A percentile compares a stretch with the other conserved stretches of the same genome.
Conservation (phyloP, 2,113 vertebrate genomes). For the Osmerus eperlanus region DNA sequence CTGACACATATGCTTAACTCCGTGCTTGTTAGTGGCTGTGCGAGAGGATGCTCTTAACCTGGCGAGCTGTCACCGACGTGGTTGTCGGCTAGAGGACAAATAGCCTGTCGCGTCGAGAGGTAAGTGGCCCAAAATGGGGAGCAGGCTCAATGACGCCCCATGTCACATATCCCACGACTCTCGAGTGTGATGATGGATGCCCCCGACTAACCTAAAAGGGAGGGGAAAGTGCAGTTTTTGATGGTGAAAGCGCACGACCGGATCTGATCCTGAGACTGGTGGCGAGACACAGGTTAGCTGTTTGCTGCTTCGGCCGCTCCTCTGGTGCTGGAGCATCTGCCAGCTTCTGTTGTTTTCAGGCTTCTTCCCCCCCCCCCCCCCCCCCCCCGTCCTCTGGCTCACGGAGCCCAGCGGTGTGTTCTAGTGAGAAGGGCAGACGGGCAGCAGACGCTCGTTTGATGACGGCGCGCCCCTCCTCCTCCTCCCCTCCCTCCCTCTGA, state of each 20-base stretch:
- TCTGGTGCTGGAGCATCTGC: no score
- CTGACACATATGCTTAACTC: constrained; percentile 45
- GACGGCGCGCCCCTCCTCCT: constrained; percentile 24
- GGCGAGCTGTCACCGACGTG: neutral
- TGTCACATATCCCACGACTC: neutral
- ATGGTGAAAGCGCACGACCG: no score
- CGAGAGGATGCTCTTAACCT: neutral
- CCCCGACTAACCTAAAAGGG: neutral
- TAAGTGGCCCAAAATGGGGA: neutral
- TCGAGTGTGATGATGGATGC: neutral
- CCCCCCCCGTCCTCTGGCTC: constrained; percentile 13
- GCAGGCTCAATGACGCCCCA: neutral
- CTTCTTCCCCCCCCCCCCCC: neutral
- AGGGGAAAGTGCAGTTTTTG: no score
- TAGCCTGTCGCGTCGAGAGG: constrained; percentile 8
- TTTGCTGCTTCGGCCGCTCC: no score
- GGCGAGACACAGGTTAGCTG: no score
- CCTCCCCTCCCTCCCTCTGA: constrained; percentile 28
- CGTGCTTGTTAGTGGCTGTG: neutral
- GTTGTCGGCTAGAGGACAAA: constrained; percentile 9
- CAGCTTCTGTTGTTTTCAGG: neutral
- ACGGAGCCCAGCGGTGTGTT: constrained; percentile 33
- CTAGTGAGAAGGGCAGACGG: constrained; percentile 36
- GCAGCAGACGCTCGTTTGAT: constrained; percentile 38
- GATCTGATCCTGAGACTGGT: constrained; percentile 10